Base-by-base conservation (phyloP, 1,140 invertebrate species). In the Procambarus clarkii region DNA sequence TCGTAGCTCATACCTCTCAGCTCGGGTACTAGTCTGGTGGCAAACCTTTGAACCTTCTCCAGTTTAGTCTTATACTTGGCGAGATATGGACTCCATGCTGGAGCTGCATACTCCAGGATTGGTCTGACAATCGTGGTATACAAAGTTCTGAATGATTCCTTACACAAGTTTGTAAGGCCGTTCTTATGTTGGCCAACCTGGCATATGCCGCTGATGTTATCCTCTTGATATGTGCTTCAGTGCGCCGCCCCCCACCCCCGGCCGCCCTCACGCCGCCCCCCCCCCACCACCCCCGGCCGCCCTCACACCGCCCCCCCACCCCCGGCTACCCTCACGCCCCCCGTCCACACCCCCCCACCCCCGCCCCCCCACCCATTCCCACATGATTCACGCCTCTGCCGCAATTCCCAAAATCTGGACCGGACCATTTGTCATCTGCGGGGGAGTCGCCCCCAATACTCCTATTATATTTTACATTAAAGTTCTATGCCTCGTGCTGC, bases 381-480 rank as follows among this genome's bases (percentile, higher is more conserved):
- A 18, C 77, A 46, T 50, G 45, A 48, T 50, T 50, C 77, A 79
- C 44, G 7, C 45, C 77, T 50, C 77, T 15, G 13, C 77, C 77
- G 15, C 77, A 18, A 50, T 79, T 50, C 48, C 77, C 48, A 48
- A 79, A 46, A 48, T 50, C 77, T 46, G 77, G 44, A 48, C 77
- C 48, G 4, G 45, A 46, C 77, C 77, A 46, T 50, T 74, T 74
- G 69, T 74, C 69, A 74, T 74, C 69, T 74, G 69, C 24, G 69
- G 69, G 69, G 69, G 69, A 74, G 69, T 74, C 69, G 69, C 69
- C 69, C 34, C 69, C 69, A 74, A 24, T 74, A 74, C 48, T 50
- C 48, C 45, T 18, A 79, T 50, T 79, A 46, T 79, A 50, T 50
- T 46, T 48, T 79, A 44, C 77, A 50, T 50, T 50, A 79, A 48